These are phyloP conservation scores for Stichodactyla mertensii DNA, from an alignment of 64 coral and sea anemone species.

Conservation along the genomic window DNA sequence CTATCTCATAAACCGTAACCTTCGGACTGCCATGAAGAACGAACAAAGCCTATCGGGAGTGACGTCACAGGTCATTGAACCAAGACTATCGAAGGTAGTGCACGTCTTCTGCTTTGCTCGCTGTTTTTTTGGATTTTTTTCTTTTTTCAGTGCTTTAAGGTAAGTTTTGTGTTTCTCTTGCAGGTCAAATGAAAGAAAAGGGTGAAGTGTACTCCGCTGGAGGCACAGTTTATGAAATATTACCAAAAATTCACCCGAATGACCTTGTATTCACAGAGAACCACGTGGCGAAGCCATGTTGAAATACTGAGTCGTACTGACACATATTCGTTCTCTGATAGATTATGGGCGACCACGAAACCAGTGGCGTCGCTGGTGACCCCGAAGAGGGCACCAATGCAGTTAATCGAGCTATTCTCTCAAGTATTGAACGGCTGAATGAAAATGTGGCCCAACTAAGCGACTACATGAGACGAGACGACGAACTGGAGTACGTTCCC, in stretches of 20 bases:
- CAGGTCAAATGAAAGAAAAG: conserved; percentile 22
- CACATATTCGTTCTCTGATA: conserved; percentile 21
- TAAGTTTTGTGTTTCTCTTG: conserved; percentile 21
- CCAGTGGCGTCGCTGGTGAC: background rate
- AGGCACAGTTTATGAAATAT: conserved; percentile 44
- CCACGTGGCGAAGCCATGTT: conserved; percentile 31
- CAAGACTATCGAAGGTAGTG: background rate
- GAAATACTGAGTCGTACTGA: conserved; percentile 20
- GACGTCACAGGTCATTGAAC: conserved; percentile 35
- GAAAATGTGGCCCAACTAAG: conserved; percentile 9
- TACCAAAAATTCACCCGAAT: conserved; percentile 30
- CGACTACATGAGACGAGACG: too few species aligned
- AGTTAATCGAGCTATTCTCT: conserved; percentile 12
- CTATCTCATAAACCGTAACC: too few species aligned
- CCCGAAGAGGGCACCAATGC: background rate
- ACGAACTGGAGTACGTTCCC: too few species aligned
- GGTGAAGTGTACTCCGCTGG: conserved; percentile 47
- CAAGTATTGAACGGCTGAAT: conserved; percentile 19
- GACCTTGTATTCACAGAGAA: conserved; percentile 47
- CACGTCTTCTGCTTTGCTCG: background rate
- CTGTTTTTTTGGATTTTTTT: background rate
- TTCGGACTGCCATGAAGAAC: too few species aligned
- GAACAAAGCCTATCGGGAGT: conserved; percentile 24
- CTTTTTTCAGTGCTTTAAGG: background rate
- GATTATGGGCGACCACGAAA: conserved; percentile 4